Evolutionary conservation across 2,113 vertebrate genomes (phyloP), one percentile per base, ranked within the genome.

Genomic region (Pseudopodoces humilis): DNA sequence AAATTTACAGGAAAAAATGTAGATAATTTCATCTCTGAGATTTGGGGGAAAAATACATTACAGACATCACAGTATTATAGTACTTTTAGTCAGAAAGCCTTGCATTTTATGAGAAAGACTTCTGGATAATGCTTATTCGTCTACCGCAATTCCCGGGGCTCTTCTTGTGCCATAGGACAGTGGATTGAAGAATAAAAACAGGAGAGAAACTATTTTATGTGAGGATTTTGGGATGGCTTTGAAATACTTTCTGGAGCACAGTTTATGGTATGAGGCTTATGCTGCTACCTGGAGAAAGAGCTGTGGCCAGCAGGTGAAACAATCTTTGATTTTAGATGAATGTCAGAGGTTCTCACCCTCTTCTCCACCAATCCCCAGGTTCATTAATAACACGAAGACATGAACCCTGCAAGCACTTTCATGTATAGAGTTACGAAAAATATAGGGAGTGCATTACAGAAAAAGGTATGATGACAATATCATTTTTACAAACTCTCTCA

Each of bases 121-220:
- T 71, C 71, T 85, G 59, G 70, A 74, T 52, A 41, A 6, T 72
- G 68, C 41, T 59, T 83, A 9, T 65, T 62, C 52, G 2, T 46
- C 84, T 77, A 15, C 25, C 74, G 28, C 27, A 92, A 59, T 55
- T 94, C 86, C 83, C 71, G 86, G 25, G 23, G n/a, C 15, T 79
- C 37, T 83, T 80, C 75, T 14, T 88, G 46, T 74, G 47, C 68
- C 52, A 85, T 6, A 92, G 60, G 50, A 93, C 39, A 95, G n/a
- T 24, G 15, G 53, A 75, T 23, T 56, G 37, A 70, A 88, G 68
- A 67, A 80, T 28, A 86, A 77, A 91, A 88, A 70, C 37, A 59
- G 41, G 23, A 80, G 35, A 93, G 43, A 95, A 92, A 83, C 10
- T 67, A 88, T 69, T 91, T 95, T 23, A 76, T 83, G 78, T 90